Evolutionary conservation across 2,888 invertebrate species (phyloP).

Genomic region (Spatulosminthurus flaviceps): DNA sequence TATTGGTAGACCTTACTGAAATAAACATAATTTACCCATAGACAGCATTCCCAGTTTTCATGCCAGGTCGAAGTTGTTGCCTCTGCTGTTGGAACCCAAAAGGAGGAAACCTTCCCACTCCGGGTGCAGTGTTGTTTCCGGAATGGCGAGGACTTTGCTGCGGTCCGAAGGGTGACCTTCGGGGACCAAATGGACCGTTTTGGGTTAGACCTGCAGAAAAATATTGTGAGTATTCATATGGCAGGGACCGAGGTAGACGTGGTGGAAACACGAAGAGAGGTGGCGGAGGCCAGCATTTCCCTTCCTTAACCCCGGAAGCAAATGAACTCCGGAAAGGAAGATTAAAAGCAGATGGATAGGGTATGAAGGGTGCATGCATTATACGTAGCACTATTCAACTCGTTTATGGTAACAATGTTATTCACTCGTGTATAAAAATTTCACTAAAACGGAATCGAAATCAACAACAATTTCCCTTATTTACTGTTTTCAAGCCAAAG

Average conservation of each 20-base stretch:
- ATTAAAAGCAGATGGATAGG: background rate
- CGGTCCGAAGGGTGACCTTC: conserved; percentile 61
- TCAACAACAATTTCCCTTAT: no score
- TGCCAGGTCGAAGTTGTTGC: conserved; percentile 59
- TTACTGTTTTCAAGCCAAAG: no score
- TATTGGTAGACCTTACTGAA: background rate
- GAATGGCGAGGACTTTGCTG: conserved; percentile 60
- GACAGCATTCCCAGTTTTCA: conserved; percentile 62
- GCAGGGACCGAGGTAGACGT: background rate
- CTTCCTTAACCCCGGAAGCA: conserved; percentile 16
- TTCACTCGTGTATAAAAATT: no score
- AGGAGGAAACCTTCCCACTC: conserved; percentile 62
- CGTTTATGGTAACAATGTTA: background rate
- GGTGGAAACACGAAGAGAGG: background rate
- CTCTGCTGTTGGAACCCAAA: conserved; percentile 62
- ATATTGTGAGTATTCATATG: conserved; percentile 20
- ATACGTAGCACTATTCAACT: background rate
- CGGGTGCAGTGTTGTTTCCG: conserved; percentile 59
- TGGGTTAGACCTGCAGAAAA: conserved; percentile 53
- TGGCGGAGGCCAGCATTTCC: conserved; percentile 6
- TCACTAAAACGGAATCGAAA: no score
- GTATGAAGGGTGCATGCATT: background rate
- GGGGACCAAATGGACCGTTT: conserved; percentile 61
- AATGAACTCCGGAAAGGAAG: background rate
- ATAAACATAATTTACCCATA: conserved; percentile 58